A percentile compares a stretch with the other conserved stretches of the same genome.
These are phyloP conservation scores for Drosophila sulfurigaster DNA, from an alignment of 1,140 invertebrate species.

Conservation along the genomic window DNA sequence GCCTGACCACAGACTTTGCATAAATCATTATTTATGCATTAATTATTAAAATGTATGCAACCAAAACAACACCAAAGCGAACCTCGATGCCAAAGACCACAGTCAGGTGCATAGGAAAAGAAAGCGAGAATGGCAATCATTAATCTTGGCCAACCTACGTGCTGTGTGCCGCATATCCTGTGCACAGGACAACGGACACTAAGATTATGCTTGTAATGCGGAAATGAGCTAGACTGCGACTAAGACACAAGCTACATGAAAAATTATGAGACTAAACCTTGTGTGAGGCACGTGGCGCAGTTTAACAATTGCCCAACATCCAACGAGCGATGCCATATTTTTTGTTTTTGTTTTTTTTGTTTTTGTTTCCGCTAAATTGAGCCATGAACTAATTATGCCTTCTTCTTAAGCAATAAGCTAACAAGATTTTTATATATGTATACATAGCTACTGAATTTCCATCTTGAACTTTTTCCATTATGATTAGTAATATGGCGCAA, in stretches of 20 bases:
- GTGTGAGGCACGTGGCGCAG: slow-evolving; percentile 2
- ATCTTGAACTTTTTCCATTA: no score
- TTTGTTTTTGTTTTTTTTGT: no score
- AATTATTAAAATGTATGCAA: slow-evolving; percentile 64
- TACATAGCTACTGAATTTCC: no score
- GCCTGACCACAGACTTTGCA: slow-evolving; percentile 46
- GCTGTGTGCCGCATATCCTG: slow-evolving; percentile 13
- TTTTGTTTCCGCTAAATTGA: not conserved
- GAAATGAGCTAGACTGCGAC: slow-evolving; percentile 30
- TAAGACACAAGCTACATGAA: slow-evolving; percentile 7
- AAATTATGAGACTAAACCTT: slow-evolving; percentile 21
- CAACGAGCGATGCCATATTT: no score
- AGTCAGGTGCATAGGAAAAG: slow-evolving; percentile 17
- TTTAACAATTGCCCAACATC: not conserved
- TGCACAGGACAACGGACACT: slow-evolving; percentile 14
- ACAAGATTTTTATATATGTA: no score
- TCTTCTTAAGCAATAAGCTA: not conserved
- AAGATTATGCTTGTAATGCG: slow-evolving; percentile 46
- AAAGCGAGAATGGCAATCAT: slow-evolving; percentile 26
- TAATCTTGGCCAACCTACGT: slow-evolving; percentile 35
- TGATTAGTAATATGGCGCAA: no score
- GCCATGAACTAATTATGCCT: not conserved
- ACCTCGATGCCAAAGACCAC: not conserved
- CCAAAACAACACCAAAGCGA: not conserved
- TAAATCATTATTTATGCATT: slow-evolving; percentile 74